Conservation (phyloP, 2,113 vertebrate genomes). For the Rhombomys opimus region DNA sequence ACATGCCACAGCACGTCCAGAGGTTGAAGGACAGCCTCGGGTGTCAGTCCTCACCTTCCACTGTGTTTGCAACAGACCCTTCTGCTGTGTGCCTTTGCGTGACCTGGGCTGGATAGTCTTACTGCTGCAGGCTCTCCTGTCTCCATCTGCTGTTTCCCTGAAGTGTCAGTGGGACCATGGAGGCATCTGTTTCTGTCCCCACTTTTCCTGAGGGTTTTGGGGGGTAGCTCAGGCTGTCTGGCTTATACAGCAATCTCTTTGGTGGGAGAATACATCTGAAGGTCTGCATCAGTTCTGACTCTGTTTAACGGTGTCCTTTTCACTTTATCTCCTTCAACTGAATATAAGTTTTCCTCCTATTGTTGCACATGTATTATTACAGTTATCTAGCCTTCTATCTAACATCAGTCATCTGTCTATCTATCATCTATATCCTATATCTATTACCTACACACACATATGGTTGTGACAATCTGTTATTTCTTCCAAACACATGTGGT, state of each 20-base stretch:
- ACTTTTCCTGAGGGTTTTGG: neutral
- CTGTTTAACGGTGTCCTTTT: neutral
- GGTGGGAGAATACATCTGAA: no score
- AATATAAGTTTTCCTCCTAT: no score
- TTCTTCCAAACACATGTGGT: no score
- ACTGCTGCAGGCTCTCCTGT: neutral
- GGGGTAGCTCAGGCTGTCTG: neutral
- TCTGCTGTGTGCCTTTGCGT: neutral
- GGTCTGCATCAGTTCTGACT: neutral
- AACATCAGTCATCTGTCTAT: no score
- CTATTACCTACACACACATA: no score
- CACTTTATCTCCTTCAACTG: neutral
- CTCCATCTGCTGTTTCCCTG: neutral
- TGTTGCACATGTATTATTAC: no score
- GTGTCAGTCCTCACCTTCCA: neutral
- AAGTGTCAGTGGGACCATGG: neutral
- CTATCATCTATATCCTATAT: no score
- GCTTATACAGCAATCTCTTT: neutral
- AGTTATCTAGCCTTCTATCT: no score
- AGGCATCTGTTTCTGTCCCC: neutral
- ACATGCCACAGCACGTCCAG: neutral
- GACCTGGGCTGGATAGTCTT: neutral
- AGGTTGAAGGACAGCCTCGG: neutral
- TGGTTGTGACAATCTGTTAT: no score
- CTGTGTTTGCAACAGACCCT: neutral